Evolutionary conservation across 2,113 vertebrate species (phyloP), one percentile per base, ranked within the genome.

Genomic region (Chrysochloris asiatica): DNA sequence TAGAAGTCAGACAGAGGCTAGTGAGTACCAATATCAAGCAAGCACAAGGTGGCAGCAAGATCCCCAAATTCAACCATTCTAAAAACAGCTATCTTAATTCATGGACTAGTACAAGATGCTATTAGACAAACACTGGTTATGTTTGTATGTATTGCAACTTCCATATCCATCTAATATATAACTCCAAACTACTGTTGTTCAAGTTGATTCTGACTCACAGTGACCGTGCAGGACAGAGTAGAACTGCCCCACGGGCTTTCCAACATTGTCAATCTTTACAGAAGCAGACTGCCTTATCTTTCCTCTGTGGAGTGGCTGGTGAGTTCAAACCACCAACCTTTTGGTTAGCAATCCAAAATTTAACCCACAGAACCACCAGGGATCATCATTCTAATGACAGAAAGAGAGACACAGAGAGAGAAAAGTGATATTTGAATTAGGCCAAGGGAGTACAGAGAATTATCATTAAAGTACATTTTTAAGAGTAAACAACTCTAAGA

Each of bases 21-120:
- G 38, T 9, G 13, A 16, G 54, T 26, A 63, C 77, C 65, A 19
- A 14, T 78, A 83, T 33, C 54, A 65, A 91, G 73, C 38, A 73
- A 90, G 91, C 93, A 94, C 94, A 87, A 95, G 91, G 94, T 89
- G 94, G 95, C 95, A 92, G 94, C 82, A 96, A 78, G 94, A 59
- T 65, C 78, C 61, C 59, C 91, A 79, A 63, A 78, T 83, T 52
- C 87, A 86, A 56, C 61, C 52, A 59, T 56, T 54, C 72, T 87
- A 47, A 84, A 73, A 81, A 36, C 28, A 72, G 65, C 43, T 11
- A 1, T 30, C 28, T 43, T 83, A 86, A 89, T 45, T 54, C 67
- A 67, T 8, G 13, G 76, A 77, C 36, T 80, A 26, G 41, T 50
- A 95, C 59, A 78, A 41, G 91, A 89, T 36, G 52, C 33, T 61